These are phyloP conservation scores for Anastrepha obliqua DNA, from an alignment of 1,140 invertebrate genomes.

Conservation along the genomic window DNA sequence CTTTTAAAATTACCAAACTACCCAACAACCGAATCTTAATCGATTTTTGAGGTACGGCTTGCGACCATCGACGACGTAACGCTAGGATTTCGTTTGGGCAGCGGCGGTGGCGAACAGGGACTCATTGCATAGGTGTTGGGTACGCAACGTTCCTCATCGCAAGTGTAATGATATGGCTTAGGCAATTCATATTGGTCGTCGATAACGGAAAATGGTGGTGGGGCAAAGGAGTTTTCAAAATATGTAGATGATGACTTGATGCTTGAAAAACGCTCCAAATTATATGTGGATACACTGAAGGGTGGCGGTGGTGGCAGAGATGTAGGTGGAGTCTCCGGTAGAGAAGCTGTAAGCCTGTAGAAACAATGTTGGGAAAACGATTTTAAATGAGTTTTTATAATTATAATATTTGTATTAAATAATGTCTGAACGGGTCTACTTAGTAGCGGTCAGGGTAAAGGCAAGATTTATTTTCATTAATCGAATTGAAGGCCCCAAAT, in stretches of 20 bases:
- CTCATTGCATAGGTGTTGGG: constrained; percentile 57
- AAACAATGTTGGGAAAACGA: not conserved
- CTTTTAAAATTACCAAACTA: too few species aligned
- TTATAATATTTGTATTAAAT: too few species aligned
- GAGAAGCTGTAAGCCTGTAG: not conserved
- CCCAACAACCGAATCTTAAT: too few species aligned
- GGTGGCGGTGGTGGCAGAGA: constrained; percentile 50
- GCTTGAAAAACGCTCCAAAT: constrained; percentile 54
- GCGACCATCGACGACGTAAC: constrained; percentile 1
- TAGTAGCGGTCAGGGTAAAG: too few species aligned
- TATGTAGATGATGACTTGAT: constrained; percentile 57
- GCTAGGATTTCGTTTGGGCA: constrained; percentile 65
- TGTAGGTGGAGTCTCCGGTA: constrained; percentile 14
- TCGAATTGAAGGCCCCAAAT: too few species aligned
- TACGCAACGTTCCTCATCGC: constrained; percentile 51
- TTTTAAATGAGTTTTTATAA: not conserved
- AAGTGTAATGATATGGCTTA: constrained; percentile 56
- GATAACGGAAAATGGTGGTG: constrained; percentile 18
- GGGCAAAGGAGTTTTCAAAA: constrained; percentile 59
- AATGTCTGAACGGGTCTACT: too few species aligned
- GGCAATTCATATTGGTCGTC: constrained; percentile 64
- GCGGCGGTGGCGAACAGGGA: constrained; percentile 63
- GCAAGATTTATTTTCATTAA: too few species aligned
- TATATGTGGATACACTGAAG: constrained; percentile 44
- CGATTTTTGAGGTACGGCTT: not conserved